phyloP scores from a whole-genome alignment of 1,140 invertebrate genomes.

The Penaeus vannamei region DNA sequence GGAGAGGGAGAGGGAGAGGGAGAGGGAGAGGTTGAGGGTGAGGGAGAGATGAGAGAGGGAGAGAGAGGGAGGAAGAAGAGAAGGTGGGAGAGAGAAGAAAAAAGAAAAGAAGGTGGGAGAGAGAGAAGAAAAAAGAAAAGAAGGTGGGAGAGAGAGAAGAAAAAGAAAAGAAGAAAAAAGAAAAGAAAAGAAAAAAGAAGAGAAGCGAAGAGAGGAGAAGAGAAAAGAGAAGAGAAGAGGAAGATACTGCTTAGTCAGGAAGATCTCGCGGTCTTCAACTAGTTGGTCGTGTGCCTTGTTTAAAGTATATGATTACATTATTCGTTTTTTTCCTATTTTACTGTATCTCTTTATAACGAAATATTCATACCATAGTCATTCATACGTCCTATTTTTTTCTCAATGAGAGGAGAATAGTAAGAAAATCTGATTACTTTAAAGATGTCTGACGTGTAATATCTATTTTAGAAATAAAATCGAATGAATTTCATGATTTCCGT shows the following conservation, averaged over 20 bases:
- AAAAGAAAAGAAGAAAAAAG: background rate
- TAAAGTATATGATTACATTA: too few relatives aligned
- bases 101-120: background rate
- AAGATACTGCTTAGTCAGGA: background rate
- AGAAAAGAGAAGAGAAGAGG: background rate
- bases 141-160: background rate
- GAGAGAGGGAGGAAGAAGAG: background rate
- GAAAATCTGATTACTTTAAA: too few relatives aligned
- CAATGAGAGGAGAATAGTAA: too few relatives aligned
- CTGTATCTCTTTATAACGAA: too few relatives aligned
- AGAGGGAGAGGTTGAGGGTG: background rate
- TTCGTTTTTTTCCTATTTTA: too few relatives aligned
- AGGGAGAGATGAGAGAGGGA: background rate
- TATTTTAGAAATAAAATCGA: too few relatives aligned
- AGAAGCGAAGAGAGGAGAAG: background rate
- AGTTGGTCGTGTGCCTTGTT: too few relatives aligned
- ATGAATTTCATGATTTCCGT: too few relatives aligned
- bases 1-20: slow-evolving; percentile 19
- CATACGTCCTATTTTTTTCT: too few relatives aligned
- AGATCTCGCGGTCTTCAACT: background rate
- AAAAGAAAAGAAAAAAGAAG: background rate
- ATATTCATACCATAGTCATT: too few relatives aligned
- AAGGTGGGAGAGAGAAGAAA: background rate
- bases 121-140: background rate
- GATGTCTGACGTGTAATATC: too few relatives aligned